These are phyloP conservation scores for Kryptopterus vitreolus DNA, from an alignment of 2,797 vertebrate species.

Conservation along the genomic window DNA sequence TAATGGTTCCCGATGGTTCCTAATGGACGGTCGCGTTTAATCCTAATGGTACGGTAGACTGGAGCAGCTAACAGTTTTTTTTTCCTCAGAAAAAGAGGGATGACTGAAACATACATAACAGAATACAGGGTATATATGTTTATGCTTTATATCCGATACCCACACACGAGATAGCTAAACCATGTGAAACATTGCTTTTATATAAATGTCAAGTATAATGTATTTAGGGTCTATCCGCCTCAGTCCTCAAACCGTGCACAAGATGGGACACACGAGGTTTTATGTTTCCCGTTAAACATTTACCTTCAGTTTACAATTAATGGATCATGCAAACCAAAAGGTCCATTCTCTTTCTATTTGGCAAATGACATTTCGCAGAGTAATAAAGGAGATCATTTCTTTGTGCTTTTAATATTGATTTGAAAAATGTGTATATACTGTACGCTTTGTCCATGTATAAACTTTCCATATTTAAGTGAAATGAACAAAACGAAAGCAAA, in stretches of 20 bases:
- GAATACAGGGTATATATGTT: too few species aligned
- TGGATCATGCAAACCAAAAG: neutral
- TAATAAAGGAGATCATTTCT: neutral
- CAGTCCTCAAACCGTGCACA: neutral
- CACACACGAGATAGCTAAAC: neutral
- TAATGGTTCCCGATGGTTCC: conserved; percentile 43
- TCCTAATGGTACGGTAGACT: conserved; percentile 36
- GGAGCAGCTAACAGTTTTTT: neutral
- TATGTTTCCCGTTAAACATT: neutral
- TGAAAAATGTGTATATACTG: too few species aligned
- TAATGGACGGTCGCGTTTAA: conserved; percentile 41
- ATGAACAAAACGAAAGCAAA: too few species aligned
- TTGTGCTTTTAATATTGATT: too few species aligned
- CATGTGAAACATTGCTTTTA: too few species aligned
- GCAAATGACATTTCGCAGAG: neutral
- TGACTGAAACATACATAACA: neutral
- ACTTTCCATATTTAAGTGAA: too few species aligned
- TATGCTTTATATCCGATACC: neutral
- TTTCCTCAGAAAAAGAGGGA: neutral
- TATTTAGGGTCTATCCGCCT: neutral
- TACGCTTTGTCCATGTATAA: too few species aligned
- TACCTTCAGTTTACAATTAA: neutral
- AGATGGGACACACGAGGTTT: neutral
- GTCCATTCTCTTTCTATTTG: too few species aligned
- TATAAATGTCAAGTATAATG: too few species aligned